These are phyloP conservation scores for Oscheius sp. DNA, from an alignment of 2,888 invertebrate genomes.

Conservation along the genomic window DNA sequence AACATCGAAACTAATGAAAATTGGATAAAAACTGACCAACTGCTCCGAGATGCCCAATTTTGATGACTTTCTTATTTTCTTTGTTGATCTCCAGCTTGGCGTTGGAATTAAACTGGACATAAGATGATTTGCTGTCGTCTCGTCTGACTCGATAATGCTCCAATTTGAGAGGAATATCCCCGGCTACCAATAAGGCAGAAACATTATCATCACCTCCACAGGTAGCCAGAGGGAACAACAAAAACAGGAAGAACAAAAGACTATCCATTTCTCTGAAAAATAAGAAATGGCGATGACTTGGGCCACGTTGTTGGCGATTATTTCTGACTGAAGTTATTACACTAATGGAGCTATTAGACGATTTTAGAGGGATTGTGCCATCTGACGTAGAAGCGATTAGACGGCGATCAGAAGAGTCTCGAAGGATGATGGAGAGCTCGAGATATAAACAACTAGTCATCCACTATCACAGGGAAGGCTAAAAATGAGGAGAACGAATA, in stretches of 20 bases:
- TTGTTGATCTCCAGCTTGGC: slow-evolving; percentile 46
- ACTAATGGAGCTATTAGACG: background rate
- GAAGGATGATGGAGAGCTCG: too few species aligned
- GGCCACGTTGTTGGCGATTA: background rate
- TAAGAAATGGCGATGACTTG: background rate
- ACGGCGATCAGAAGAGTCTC: too few species aligned
- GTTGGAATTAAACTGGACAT: slow-evolving; percentile 43
- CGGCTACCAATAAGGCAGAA: too few species aligned
- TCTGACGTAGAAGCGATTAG: too few species aligned
- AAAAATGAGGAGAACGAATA: too few species aligned
- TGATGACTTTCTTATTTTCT: slow-evolving; percentile 46
- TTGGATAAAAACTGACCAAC: slow-evolving; percentile 43
- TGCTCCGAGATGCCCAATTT: slow-evolving; percentile 52
- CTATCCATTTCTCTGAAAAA: background rate
- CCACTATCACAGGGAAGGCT: too few species aligned
- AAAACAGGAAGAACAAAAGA: background rate
- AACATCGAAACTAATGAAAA: too few species aligned
- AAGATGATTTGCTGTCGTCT: slow-evolving; percentile 33
- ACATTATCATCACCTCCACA: background rate
- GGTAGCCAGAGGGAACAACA: background rate
- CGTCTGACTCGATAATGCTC: background rate
- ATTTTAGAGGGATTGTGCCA: too few species aligned
- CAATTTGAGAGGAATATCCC: background rate
- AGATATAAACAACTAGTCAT: too few species aligned
- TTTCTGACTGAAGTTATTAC: background rate